phyloP scores from a whole-genome alignment of 2,113 vertebrate species.

The Hippocampus mohnikei region DNA sequence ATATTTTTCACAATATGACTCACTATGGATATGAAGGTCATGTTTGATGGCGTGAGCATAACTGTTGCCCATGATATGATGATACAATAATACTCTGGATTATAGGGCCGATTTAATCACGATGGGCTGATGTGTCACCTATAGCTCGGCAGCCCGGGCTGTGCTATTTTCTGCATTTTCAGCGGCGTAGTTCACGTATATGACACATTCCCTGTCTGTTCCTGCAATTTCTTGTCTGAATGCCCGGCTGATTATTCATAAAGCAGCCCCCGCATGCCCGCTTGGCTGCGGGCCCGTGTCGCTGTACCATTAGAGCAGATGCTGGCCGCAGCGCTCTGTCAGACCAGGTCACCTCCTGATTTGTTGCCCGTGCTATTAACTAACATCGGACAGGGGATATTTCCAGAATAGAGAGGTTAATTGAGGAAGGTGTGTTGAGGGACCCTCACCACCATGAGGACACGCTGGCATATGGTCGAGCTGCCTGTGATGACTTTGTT shows the following conservation, averaged over 20 bases:
- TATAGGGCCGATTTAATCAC: background rate
- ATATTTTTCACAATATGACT: slow-evolving; percentile 5
- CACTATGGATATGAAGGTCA: background rate
- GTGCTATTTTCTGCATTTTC: background rate
- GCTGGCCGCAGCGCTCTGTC: slow-evolving; percentile 33
- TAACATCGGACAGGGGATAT: slow-evolving; percentile 29
- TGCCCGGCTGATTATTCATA: slow-evolving; percentile 52
- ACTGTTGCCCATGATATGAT: background rate
- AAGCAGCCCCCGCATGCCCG: slow-evolving; percentile 20
- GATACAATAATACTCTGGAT: background rate
- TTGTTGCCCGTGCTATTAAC: slow-evolving; percentile 53
- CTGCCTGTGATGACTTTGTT: slow-evolving; percentile 19
- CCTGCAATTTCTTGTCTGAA: slow-evolving; percentile 15
- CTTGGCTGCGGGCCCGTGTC: slow-evolving; percentile 14
- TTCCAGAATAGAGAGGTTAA: slow-evolving; percentile 32
- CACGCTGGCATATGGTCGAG: slow-evolving; percentile 22
- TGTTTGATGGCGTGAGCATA: background rate
- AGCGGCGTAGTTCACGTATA: background rate
- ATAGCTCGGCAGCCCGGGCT: background rate
- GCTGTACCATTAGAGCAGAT: slow-evolving; percentile 37
- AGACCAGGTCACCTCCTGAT: slow-evolving; percentile 42
- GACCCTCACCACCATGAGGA: slow-evolving; percentile 25
- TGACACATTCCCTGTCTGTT: slow-evolving; percentile 16
- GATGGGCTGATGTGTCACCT: background rate
- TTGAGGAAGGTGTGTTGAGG: slow-evolving; percentile 17